These are phyloP conservation scores for Phalacrocorax brasilianus DNA, from an alignment of 2,113 vertebrate genomes.

Conservation along the genomic window DNA sequence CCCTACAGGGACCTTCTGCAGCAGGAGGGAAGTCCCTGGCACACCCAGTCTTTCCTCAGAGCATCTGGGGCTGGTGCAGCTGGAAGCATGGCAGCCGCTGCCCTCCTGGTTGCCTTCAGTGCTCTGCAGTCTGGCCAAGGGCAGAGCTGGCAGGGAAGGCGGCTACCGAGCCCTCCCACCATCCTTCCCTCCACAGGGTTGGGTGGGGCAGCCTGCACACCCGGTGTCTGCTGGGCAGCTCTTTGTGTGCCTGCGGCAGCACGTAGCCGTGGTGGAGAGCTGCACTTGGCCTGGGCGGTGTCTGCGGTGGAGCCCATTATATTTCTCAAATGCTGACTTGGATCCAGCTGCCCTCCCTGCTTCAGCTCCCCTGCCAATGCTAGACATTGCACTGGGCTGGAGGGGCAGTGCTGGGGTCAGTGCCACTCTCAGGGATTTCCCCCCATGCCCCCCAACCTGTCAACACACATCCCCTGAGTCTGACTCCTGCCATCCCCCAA, in stretches of 20 bases:
- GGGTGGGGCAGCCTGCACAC: background rate
- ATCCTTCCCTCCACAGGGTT: background rate
- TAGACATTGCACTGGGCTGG: background rate
- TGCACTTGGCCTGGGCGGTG: background rate
- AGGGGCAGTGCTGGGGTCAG: background rate
- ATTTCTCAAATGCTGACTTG: background rate
- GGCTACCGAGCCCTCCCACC: background rate
- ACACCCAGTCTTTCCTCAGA: background rate
- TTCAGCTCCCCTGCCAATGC: background rate
- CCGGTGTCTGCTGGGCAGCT: background rate
- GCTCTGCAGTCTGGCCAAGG: background rate
- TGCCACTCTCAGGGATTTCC: slow-evolving; percentile 34
- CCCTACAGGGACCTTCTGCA: background rate
- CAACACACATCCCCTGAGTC: background rate
- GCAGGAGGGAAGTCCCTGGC: background rate
- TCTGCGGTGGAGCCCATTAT: accelerated
- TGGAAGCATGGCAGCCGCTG: background rate
- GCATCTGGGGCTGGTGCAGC: background rate
- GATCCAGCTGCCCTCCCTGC: background rate
- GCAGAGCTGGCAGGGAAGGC: background rate
- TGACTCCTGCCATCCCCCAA: background rate
- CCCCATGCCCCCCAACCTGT: background rate
- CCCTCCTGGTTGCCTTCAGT: background rate
- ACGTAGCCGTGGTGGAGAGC: background rate
- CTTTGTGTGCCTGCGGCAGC: background rate